A percentile compares a stretch with the other conserved stretches of the same genome.
phyloP scores from a whole-genome alignment of 2,797 vertebrate genomes.

The Chloroceryle amazona region DNA sequence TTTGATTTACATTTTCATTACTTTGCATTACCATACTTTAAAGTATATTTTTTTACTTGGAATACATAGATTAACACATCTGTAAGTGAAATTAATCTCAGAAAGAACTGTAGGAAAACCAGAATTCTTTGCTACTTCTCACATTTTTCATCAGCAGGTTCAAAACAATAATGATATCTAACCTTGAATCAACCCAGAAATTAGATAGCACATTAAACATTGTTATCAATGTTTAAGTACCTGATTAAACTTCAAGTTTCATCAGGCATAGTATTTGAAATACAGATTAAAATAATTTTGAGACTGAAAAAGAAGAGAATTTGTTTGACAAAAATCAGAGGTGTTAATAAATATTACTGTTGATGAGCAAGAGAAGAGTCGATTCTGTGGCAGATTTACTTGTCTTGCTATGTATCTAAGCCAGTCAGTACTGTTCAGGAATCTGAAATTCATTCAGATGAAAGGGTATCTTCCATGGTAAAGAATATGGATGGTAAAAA shows the following conservation, averaged over 20 bases:
- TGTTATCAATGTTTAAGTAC: slow-evolving; percentile 7
- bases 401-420: not conserved
- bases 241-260: not conserved
- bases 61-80: not conserved
- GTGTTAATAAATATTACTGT: slow-evolving; percentile 14
- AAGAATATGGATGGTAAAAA: not conserved
- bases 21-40: not conserved
- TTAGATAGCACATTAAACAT: not conserved
- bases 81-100: not conserved
- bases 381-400: not conserved
- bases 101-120: not conserved
- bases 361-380: not conserved
- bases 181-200: not conserved
- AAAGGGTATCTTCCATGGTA: not conserved
- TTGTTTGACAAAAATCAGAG: slow-evolving; percentile 14
- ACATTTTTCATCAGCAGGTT: not conserved
- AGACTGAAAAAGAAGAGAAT: not conserved
- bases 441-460: not conserved
- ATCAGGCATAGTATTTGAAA: slow-evolving; percentile 42
- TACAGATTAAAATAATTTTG: not conserved
- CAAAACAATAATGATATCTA: not conserved
- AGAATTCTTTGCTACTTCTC: not conserved
- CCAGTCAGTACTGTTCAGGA: not conserved
- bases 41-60: not conserved
- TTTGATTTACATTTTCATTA: slow-evolving; percentile 6